Evolutionary conservation across 2,888 invertebrate genomes (phyloP), one percentile per base, ranked within the genome.

Genomic region (Melanotus villosus): DNA sequence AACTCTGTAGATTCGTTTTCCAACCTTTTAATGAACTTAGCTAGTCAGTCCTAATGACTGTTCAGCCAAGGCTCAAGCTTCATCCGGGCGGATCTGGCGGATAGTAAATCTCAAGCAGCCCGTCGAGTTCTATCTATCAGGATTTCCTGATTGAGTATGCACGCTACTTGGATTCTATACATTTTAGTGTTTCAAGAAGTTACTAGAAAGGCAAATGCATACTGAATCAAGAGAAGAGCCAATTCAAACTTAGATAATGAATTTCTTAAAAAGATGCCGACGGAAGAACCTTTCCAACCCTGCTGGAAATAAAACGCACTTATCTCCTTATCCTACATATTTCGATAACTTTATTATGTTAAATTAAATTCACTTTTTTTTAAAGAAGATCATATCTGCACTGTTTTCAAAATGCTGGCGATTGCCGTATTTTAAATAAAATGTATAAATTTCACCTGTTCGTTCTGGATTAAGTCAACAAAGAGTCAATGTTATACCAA

Each of bases 91-190:
- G 58, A 58, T 58, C 58, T 59, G 23, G 19, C 43, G 16, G 45
- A 43, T 59, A 59, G 43, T 59, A 59, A 59, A 59, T 59, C 59
- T 59, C 59, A 30, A 59, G 59, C 16, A 59, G 45, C 14, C n/a
- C 43, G 45, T 18, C 43, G 43, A n/a, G 59, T 26, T 38, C 59
- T 59, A 59, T 59, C 59, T 59, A 59, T 59, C 59, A 59, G 59
- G 59, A 59, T 59, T 59, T 59, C 59, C 59, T 59, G 59, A 59
- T 59, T 59, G 59, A 26, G 38, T 59, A 59, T 59, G 59, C 59
- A 59, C 43, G 45, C 59, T 30, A 38, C 45, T 59, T 59, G 57
- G 36, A 57, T 57, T 34, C 38, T 57, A 23, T 41, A 57, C 23
- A 45, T 32, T 38, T 10, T 10, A 59, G 59, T 59, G 43, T 45